These are phyloP conservation scores for Camponotus fellah DNA, from an alignment of 2,888 invertebrate genomes.

Conservation along the genomic window DNA sequence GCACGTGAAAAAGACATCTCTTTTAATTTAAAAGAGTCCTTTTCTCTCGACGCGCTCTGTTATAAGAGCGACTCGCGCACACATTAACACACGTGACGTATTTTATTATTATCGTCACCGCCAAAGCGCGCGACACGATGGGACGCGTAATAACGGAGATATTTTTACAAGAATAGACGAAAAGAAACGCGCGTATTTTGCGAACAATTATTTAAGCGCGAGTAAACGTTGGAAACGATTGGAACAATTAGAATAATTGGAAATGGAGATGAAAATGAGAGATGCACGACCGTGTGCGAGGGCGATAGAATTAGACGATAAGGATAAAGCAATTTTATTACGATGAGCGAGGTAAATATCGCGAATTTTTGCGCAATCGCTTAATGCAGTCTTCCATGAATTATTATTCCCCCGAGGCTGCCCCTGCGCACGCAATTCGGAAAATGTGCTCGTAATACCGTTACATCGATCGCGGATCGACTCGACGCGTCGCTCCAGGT, in stretches of 20 bases:
- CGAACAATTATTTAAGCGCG: background rate
- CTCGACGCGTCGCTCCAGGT: background rate
- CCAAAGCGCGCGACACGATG: background rate
- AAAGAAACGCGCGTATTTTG: background rate
- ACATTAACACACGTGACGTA: background rate
- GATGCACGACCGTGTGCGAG: background rate
- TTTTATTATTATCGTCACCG: background rate
- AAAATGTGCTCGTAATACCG: conserved; percentile 37
- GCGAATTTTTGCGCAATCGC: conserved; percentile 43
- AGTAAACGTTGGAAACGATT: background rate
- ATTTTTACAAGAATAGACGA: background rate
- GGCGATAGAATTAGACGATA: background rate
- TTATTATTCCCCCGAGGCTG: conserved; percentile 37
- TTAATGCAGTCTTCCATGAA: conserved; percentile 37
- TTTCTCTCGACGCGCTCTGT: background rate
- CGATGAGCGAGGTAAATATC: conserved; percentile 16
- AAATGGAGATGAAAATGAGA: background rate
- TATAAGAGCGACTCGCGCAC: background rate
- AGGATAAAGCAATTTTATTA: conserved; percentile 21
- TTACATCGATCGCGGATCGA: conserved; percentile 38
- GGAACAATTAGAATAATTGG: background rate
- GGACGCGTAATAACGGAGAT: background rate
- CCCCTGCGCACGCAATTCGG: conserved; percentile 24
- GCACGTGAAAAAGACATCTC: background rate
- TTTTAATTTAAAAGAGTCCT: conserved; percentile 4